Conservation (phyloP, 2,113 vertebrate genomes). For the Neogobius melanostomus region DNA sequence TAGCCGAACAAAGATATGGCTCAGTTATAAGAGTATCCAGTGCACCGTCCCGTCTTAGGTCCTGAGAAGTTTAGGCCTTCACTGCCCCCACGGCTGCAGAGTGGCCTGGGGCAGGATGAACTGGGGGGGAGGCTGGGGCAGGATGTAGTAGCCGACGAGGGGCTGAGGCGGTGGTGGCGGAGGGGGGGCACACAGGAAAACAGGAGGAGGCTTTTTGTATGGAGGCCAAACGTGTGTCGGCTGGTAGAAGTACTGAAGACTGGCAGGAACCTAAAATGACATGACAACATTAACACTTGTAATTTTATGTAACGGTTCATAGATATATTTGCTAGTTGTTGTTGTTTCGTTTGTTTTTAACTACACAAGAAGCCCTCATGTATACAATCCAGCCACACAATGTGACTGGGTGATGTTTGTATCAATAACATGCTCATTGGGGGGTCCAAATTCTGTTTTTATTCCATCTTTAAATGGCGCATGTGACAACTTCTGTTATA, state of each 20-base stretch:
- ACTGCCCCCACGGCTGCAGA: constrained; percentile 65
- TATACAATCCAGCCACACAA: too few species aligned
- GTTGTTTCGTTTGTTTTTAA: too few species aligned
- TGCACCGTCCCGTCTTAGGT: neutral
- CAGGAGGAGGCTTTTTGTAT: constrained; percentile 62
- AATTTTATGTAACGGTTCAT: neutral
- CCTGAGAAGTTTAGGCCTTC: constrained; percentile 45
- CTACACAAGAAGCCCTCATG: too few species aligned
- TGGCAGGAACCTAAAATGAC: constrained; percentile 51
- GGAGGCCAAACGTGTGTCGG: constrained; percentile 68
- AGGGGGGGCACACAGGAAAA: constrained; percentile 65
- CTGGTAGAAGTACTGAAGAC: constrained; percentile 71
- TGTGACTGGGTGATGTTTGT: too few species aligned
- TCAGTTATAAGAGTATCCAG: constrained; percentile 35
- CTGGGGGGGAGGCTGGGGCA: constrained; percentile 67
- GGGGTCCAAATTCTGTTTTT: too few species aligned
- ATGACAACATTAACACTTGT: constrained; percentile 12
- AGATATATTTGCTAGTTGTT: neutral
- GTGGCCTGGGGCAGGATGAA: constrained; percentile 76
- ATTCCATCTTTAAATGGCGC: too few species aligned
- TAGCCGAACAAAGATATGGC: constrained; percentile 30
- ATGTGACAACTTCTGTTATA: too few species aligned
- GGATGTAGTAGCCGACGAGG: constrained; percentile 72
- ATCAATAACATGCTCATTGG: too few species aligned
- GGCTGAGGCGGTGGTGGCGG: constrained; percentile 46